phyloP scores from a whole-genome alignment of 2,888 invertebrate genomes.

The Thymelicus lineola region DNA sequence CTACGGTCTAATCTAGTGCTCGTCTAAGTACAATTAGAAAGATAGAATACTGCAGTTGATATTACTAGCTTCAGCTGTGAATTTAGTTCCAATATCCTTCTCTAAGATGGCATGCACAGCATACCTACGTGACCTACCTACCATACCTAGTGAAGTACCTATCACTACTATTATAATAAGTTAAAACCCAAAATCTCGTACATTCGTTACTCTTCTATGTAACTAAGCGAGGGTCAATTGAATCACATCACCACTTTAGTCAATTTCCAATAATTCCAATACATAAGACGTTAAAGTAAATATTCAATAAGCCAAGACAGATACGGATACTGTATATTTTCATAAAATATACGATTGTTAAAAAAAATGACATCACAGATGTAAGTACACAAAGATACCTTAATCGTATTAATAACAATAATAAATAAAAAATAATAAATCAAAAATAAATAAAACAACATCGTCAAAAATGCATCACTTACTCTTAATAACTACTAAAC shows the following conservation, averaged over 20 bases:
- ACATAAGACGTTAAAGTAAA: constrained; percentile 26
- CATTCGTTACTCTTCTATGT: constrained; percentile 34
- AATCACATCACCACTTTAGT: constrained; percentile 70
- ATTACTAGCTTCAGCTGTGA: constrained; percentile 12
- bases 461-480: constrained; percentile 51
- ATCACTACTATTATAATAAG: constrained; percentile 16
- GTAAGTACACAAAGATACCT: constrained; percentile 60
- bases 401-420: constrained; percentile 52
- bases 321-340: constrained; percentile 33
- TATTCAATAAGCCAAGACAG: constrained; percentile 12
- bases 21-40: constrained; percentile 32
- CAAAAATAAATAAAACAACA: constrained; percentile 44
- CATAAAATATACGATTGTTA: constrained; percentile 47
- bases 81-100: constrained; percentile 2
- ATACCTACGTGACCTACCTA: too few relatives aligned
- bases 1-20: constrained; percentile 2
- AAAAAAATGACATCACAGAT: constrained; percentile 58
- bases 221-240: constrained; percentile 53
- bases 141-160: too few relatives aligned
- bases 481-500: constrained; percentile 52
- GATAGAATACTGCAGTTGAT: constrained; percentile 31
- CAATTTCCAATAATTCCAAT: constrained; percentile 52
- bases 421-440: constrained; percentile 52
- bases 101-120: background rate
- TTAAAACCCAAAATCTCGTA: constrained; percentile 37